Conservation (phyloP, 2,888 invertebrate genomes). For the Clanis bilineata region DNA sequence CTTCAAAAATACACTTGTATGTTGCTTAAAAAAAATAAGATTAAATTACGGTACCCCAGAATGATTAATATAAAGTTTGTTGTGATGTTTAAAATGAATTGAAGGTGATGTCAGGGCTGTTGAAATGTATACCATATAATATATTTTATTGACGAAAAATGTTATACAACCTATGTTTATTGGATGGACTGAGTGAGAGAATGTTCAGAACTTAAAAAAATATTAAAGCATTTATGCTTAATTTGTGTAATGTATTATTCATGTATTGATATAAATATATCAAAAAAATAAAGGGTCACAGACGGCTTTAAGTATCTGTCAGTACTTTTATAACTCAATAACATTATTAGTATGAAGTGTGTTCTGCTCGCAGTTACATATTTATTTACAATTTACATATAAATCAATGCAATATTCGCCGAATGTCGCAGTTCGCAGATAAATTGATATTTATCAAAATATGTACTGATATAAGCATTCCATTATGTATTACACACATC, state of each 20-base stretch:
- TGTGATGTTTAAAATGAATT: constrained; percentile 38
- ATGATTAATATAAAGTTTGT: constrained; percentile 20
- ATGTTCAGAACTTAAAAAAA: background rate
- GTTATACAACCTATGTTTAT: constrained; percentile 13
- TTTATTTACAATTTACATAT: background rate
- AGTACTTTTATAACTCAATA: background rate
- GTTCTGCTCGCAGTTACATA: background rate
- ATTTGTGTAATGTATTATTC: background rate
- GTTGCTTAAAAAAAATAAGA: background rate
- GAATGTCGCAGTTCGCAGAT: constrained; percentile 17
- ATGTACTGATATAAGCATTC: constrained; percentile 29
- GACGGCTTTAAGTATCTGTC: background rate
- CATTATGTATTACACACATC: constrained; percentile 25
- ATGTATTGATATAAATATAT: background rate
- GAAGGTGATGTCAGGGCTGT: constrained; percentile 51
- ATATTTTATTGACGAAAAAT: constrained; percentile 31
- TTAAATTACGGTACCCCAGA: constrained; percentile 29
- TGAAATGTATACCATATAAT: constrained; percentile 32
- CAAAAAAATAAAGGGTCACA: background rate
- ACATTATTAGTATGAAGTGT: background rate
- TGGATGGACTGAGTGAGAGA: background rate
- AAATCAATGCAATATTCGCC: background rate
- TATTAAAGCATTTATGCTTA: background rate
- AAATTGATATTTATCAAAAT: constrained; percentile 16
- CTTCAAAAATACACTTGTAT: background rate